Base-by-base conservation (phyloP, 2,888 invertebrate genomes). In the Platycheirus albimanus region DNA sequence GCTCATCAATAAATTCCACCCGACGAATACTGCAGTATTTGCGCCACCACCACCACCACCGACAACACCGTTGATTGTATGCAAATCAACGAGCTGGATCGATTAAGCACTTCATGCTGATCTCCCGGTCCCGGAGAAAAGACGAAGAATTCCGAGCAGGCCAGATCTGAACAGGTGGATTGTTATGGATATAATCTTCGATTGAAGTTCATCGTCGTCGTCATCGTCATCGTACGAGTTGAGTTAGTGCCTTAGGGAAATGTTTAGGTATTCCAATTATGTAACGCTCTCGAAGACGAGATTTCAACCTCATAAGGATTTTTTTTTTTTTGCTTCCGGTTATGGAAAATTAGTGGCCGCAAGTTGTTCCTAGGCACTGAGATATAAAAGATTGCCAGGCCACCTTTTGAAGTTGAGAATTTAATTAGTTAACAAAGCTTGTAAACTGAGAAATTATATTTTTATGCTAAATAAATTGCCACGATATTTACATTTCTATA, bases 261-360 rank as follows among this genome's bases (percentile, higher is more conserved):
- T 72, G 61, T 64, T 67, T 47, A 78, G 78, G 83, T 69, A 83
- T 83, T 83, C 78, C 83, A 83, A 83, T 83, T 83, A 83, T 78
- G 83, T 72, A 67, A 83, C 54, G 15, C 77, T 30, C 10, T 43
- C 30, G 24, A 36, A 20, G 41, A 24, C 3, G 13, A 20, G n/a
- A 33, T n/a, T n/a, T n/a, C 24, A 43, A 33, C 10, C 66, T 11
- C 33, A 36, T 47, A 17, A 45, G 63, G 43, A 66, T 72, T 43
- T 69, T 13, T 51, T 13, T 51, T 43, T 28, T 70, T 61, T 43
- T 63, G 54, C 52, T 81, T 72, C 67, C 63, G 56, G 78, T 61
- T 74, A 45, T 72, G 78, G 56, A 28, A 64, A 51, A 74, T 69
- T 69, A 45, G 45, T 72, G 28, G 38, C 10, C 15, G 43, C 30